Base-by-base conservation (phyloP, 2,797 vertebrate genomes). In the Melanogrammus aeglefinus region DNA sequence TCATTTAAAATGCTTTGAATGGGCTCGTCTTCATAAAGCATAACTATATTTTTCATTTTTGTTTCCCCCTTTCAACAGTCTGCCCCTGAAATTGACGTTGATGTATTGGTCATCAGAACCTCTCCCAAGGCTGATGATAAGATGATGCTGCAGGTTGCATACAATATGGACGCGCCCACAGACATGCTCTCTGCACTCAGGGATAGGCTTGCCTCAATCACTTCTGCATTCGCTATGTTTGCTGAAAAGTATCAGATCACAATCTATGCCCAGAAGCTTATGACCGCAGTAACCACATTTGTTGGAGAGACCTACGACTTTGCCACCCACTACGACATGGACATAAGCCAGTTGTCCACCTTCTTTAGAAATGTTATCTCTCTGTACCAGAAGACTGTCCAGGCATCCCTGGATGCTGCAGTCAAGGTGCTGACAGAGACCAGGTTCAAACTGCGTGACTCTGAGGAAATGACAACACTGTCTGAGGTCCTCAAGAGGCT, bases 351-450 rank as follows among this genome's bases (percentile, higher is more conserved):
- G 69, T 14, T 95, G 47, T 92, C 93, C 35, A 90, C 93, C 75
- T 79, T 91, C 76, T 89, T 94, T 78, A 88, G 93, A 84, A 83
- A 89, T 78, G 76, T 93, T 47, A 83, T 93, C 79, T 84, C 80
- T 5, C 81, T 79, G 78, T 89, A 84, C 47, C 88, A 89, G 76
- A 87, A 80, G 70, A 78, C 57, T 66, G 14, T 82, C 38, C 94
- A 91, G 72, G 83, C 63, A 0, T 47, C 95, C 1, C 86, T 95
- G 80, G 92, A 96, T 84, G 92, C 93, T 69, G 81, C 88, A 33
- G 86, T 94, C 70, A 89, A 91, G 82, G 90, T 95, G 82, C 82
- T 97, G 80, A 96, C 91, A 78, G 92, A 91, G 76, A 95, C 92
- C 39, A 90, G 82, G 81, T 93, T 97, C 82, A 93, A 91, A 77